Evolutionary conservation across 1,140 invertebrate species (phyloP).

Genomic region (Temnothorax longispinosus): DNA sequence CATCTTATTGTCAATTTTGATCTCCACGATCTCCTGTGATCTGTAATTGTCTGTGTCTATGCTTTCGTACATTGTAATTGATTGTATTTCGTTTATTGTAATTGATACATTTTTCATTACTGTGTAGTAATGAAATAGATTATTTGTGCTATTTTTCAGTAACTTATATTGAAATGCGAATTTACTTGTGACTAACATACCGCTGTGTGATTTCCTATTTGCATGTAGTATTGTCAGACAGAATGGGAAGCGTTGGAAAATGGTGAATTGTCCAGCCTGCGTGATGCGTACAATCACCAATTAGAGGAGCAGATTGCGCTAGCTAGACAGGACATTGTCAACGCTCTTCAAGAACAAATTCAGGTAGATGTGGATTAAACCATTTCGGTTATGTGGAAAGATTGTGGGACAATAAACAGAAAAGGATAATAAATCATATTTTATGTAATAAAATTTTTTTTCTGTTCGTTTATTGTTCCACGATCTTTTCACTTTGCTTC

Average conservation of each 20-base stretch:
- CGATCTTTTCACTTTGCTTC: no score
- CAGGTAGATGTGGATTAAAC: conserved; percentile 85
- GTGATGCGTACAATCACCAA: conserved; percentile 79
- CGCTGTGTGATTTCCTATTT: conserved; percentile 66
- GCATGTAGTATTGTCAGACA: conserved; percentile 84
- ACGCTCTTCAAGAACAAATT: conserved; percentile 87
- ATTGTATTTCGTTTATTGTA: background rate
- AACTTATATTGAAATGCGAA: conserved; percentile 23
- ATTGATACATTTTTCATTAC: background rate
- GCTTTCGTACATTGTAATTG: background rate
- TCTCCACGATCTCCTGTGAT: background rate
- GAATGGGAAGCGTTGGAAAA: conserved; percentile 81
- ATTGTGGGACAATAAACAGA: no score
- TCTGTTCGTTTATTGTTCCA: no score
- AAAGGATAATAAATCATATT: no score
- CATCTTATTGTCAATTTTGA: background rate
- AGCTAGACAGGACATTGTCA: conserved; percentile 87
- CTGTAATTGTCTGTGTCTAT: background rate
- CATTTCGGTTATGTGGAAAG: background rate
- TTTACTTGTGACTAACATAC: conserved; percentile 75
- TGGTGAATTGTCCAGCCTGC: conserved; percentile 79
- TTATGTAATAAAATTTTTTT: no score
- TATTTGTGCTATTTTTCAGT: background rate
- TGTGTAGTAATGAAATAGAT: background rate
- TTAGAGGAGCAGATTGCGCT: conserved; percentile 87